Evolutionary conservation across 2,888 invertebrate genomes (phyloP).

Genomic region (Xanthia icteritia): DNA sequence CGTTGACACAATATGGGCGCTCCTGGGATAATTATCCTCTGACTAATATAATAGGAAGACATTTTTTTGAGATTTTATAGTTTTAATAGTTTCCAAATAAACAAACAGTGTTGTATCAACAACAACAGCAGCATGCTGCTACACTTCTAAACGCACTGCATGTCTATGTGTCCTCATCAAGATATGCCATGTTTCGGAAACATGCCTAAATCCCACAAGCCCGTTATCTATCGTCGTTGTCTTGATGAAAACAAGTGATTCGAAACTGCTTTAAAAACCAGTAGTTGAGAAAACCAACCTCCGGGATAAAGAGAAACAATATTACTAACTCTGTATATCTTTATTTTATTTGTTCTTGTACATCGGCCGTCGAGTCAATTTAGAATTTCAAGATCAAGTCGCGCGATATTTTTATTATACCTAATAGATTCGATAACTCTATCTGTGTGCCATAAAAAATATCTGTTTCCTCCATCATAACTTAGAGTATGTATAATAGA

Average conservation of each 20-base stretch:
- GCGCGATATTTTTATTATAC: slow-evolving; percentile 39
- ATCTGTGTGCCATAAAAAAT: slow-evolving; percentile 28
- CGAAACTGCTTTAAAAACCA: not conserved
- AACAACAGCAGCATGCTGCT: not conserved
- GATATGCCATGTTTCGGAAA: not conserved
- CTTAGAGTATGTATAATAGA: slow-evolving; percentile 12
- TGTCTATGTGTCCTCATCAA: not conserved
- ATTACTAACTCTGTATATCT: not conserved
- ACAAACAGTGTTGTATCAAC: not conserved
- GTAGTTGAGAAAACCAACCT: not conserved
- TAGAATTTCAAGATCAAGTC: slow-evolving; percentile 53
- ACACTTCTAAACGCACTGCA: not conserved
- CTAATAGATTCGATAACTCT: slow-evolving; percentile 36
- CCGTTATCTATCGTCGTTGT: not conserved
- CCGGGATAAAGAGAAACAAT: not conserved
- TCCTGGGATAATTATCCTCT: slow-evolving; percentile 7
- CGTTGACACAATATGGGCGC: slow-evolving; percentile 18
- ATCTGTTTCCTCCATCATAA: slow-evolving; percentile 41
- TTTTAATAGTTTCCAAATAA: not conserved
- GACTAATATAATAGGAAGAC: not conserved
- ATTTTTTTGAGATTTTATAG: not conserved
- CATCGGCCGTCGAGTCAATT: slow-evolving; percentile 10
- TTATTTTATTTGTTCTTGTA: not conserved
- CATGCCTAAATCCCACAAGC: not conserved
- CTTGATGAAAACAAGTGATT: not conserved